Percentiles rank a stretch among this genome's conserved stretches.
phyloP scores from a whole-genome alignment of 1,140 invertebrate genomes.

The Mamestra configurata region DNA sequence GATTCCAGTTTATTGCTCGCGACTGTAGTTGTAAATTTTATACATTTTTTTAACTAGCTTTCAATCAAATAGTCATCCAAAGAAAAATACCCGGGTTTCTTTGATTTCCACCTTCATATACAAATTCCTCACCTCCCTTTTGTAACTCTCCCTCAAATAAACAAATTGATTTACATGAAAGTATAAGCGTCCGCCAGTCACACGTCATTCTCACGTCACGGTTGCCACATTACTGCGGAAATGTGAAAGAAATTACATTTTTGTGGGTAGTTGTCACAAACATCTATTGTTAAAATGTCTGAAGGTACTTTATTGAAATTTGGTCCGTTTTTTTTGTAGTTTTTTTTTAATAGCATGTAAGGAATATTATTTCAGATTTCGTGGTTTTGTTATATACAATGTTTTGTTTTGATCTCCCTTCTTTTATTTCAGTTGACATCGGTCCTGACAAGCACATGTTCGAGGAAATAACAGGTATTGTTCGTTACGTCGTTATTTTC shows the following conservation, averaged over 20 bases:
- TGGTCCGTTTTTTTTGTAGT: neutral
- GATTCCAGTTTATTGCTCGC: no score
- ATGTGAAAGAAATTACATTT: constrained; percentile 14
- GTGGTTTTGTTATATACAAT: no score
- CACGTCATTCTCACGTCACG: constrained; percentile 17
- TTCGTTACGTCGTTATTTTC: no score
- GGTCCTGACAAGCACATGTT: neutral
- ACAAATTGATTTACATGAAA: constrained; percentile 22
- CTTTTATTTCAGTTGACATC: neutral
- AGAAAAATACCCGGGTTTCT: no score
- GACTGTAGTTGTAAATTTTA: no score
- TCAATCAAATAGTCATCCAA: no score
- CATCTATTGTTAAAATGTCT: neutral
- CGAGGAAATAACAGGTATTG: no score
- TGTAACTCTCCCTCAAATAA: neutral
- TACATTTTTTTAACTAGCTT: no score
- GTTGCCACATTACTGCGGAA: neutral
- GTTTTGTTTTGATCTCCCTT: neutral
- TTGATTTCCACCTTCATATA: neutral
- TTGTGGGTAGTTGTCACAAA: constrained; percentile 12
- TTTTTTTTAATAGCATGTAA: no score
- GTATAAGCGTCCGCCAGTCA: constrained; percentile 16
- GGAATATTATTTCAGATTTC: no score
- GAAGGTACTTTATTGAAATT: neutral
- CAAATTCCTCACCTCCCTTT: neutral